Evolutionary conservation across 2,888 invertebrate species (phyloP), one percentile per base, ranked within the genome.

Genomic region (Andrena dorsata): DNA sequence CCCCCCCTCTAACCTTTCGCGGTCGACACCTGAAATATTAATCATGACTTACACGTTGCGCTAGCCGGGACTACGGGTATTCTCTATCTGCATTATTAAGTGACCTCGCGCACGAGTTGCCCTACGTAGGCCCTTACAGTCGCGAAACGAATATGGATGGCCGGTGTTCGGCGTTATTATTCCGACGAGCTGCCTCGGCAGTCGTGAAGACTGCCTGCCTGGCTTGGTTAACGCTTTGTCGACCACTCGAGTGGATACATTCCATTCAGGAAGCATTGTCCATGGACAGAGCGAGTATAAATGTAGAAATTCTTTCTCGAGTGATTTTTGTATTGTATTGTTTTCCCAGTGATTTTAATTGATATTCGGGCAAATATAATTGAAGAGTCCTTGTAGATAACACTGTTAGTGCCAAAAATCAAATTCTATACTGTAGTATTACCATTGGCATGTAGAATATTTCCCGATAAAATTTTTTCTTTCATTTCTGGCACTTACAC

Each of bases 1-100:
- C 64, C 32, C 73, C 73, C 75, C 78, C 60, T 32, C 80, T 76
- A 83, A 81, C 83, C 80, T 82, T 77, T 80, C 78, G 76, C 82
- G 83, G 84, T 89, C 89, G 90, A 90, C 89, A 87, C 85, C 88
- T 91, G 89, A 92, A 92, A 92, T 92, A 92, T 92, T 92, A 92
- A 92, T 92, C 92, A 90, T 86, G 91, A 92, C 91, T 92, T 92
- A 92, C 91, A 91, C 91, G 90, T 86, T 89, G 84, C 87, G 87
- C 87, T 56, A 86, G 51, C 87, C 90, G 86, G 87, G 83, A 88
- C 89, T 87, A 84, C 85, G 86, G 90, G 90, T 88, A 92, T 92
- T 91, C 91, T 89, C 88, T 88, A 83, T 89, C 86, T 92, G 87
- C 89, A 92, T 92, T 92, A 92, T 92, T 92, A 90, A 92, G 89